phyloP scores from a whole-genome alignment of 2,888 invertebrate species.

The Gnatocerus cornutus region DNA sequence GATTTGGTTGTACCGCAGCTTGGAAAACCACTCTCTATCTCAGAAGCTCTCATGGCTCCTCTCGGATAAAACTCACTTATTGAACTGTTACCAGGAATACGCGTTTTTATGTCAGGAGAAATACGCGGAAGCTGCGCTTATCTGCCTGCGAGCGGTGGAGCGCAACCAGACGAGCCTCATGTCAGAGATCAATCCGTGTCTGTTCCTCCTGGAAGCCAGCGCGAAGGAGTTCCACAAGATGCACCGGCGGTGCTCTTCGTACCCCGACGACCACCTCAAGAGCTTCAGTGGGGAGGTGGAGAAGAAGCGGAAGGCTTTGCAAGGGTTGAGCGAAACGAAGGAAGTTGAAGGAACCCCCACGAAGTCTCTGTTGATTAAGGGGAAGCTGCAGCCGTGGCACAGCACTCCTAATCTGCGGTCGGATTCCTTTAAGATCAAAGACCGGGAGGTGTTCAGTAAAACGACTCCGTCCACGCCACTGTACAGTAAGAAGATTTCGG shows the following conservation, averaged over 20 bases:
- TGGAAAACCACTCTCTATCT: conserved; percentile 75
- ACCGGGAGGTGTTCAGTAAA: conserved; percentile 57
- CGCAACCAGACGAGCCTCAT: conserved; percentile 76
- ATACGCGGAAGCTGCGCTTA: conserved; percentile 76
- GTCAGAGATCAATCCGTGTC: conserved; percentile 76
- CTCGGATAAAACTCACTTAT: conserved; percentile 76
- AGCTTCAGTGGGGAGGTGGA: conserved; percentile 54
- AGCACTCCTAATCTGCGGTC: conserved; percentile 69
- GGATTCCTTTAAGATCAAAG: conserved; percentile 55
- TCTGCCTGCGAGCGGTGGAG: conserved; percentile 79
- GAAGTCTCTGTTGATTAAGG: conserved; percentile 53
- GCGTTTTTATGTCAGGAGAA: conserved; percentile 77
- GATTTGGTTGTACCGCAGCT: conserved; percentile 73
- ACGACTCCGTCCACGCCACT: conserved; percentile 68
- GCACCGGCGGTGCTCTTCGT: conserved; percentile 75
- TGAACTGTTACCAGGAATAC: conserved; percentile 74
- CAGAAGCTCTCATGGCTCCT: conserved; percentile 77
- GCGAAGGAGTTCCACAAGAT: conserved; percentile 69
- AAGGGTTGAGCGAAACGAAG: conserved; percentile 17
- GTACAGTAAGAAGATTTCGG: conserved; percentile 61
- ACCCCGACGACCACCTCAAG: conserved; percentile 70
- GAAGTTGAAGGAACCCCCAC: conserved; percentile 37
- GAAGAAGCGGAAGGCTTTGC: conserved; percentile 28
- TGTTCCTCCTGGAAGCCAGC: conserved; percentile 67
- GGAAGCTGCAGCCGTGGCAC: conserved; percentile 69